Percentiles rank a stretch among this genome's conserved stretches.
These are phyloP conservation scores for Carduelis carduelis DNA, from an alignment of 2,797 vertebrate genomes.

Conservation along the genomic window DNA sequence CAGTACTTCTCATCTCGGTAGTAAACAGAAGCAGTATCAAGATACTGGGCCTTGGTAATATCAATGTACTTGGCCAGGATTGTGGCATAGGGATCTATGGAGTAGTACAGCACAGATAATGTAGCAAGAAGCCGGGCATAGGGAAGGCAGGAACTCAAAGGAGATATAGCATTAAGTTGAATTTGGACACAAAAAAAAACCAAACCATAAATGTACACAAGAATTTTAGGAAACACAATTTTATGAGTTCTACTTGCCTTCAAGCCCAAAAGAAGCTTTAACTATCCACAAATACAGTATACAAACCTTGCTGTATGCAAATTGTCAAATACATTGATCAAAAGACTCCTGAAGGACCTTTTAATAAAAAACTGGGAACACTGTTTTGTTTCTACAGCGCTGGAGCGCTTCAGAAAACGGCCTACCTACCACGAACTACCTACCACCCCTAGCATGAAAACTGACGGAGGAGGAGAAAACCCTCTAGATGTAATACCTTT, in stretches of 20 bases:
- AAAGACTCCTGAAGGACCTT: not conserved
- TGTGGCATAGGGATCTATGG: not conserved
- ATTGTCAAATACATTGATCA: not conserved
- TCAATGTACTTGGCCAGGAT: not conserved
- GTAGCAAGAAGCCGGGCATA: not conserved
- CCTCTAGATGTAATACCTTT: not conserved
- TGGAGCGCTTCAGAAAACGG: not conserved
- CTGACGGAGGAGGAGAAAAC: not conserved
- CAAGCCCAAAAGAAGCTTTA: not conserved
- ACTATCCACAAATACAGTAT: not conserved
- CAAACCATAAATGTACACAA: rapidly evolving
- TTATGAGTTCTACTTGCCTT: not conserved
- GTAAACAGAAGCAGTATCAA: not conserved
- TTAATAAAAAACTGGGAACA: not conserved
- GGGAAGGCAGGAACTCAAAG: not conserved
- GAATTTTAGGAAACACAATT: not conserved
- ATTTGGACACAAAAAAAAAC: not conserved
- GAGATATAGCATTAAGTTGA: not conserved
- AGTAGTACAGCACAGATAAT: not conserved
- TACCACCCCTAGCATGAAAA: not conserved
- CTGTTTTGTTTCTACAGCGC: not conserved
- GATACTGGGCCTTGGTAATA: not conserved
- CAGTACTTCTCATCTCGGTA: not conserved
- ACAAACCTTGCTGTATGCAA: not conserved
- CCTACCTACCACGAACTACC: not conserved